These are phyloP conservation scores for Parochlus steinenii DNA, from an alignment of 2,888 invertebrate species.

Conservation along the genomic window DNA sequence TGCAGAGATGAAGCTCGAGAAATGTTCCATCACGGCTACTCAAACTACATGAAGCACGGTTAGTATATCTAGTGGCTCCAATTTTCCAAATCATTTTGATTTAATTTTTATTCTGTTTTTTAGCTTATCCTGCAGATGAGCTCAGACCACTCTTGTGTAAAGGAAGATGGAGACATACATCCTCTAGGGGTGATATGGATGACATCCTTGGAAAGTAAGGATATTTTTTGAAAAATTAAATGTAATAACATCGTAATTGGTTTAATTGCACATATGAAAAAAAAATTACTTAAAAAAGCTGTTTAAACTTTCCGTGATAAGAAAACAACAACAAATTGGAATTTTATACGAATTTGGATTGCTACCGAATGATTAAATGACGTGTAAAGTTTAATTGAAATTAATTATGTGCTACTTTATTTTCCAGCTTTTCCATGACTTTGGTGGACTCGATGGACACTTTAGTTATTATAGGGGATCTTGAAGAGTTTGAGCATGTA, in stretches of 20 bases:
- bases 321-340: too few species aligned
- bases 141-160: conserved; percentile 92
- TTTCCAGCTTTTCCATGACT: conserved; percentile 85
- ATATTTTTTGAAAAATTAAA: too few species aligned
- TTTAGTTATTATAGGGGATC: conserved; percentile 76
- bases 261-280: too few species aligned
- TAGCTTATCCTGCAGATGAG: conserved; percentile 98
- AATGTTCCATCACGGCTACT: conserved; percentile 95
- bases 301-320: too few species aligned
- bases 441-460: conserved; percentile 90
- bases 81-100: too few species aligned
- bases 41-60: conserved; percentile 91
- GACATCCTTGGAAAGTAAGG: conserved; percentile 93
- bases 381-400: too few species aligned
- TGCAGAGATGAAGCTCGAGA: conserved; percentile 74
- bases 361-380: too few species aligned
- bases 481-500: conserved; percentile 86
- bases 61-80: too few species aligned
- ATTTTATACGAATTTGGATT: too few species aligned
- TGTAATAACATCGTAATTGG: too few species aligned
- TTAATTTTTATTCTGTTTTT: too few species aligned
- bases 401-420: conserved; percentile 15
- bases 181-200: conserved; percentile 90
- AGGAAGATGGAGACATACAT: conserved; percentile 78
- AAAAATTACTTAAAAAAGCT: too few species aligned